phyloP scores from a whole-genome alignment of 2,113 vertebrate genomes.

The Lucifuga dentata region DNA sequence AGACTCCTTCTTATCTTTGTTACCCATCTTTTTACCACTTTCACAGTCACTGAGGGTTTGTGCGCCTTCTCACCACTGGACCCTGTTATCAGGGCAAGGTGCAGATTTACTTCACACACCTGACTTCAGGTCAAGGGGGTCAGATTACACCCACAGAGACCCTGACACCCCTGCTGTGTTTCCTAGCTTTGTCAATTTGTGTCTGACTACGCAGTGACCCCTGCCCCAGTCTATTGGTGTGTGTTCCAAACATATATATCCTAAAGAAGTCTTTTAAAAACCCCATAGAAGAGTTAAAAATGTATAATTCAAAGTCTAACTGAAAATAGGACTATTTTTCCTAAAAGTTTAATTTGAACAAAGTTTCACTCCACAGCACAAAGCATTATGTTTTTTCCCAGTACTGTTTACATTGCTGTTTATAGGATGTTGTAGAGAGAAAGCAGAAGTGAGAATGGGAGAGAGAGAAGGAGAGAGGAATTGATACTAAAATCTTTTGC shows the following conservation, averaged over 20 bases:
- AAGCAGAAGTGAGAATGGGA: constrained; percentile 79
- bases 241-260: too few relatives aligned
- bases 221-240: background rate
- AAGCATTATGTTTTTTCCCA: constrained; percentile 39
- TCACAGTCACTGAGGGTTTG: background rate
- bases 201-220: constrained; percentile 8
- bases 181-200: constrained; percentile 6
- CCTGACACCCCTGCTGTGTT: background rate
- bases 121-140: constrained; percentile 22
- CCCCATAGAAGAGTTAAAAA: background rate
- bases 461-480: constrained; percentile 77
- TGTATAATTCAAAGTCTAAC: background rate
- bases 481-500: constrained; percentile 73
- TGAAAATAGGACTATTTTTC: constrained; percentile 2
- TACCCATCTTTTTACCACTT: constrained; percentile 3
- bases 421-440: constrained; percentile 68
- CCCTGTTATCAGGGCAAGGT: background rate
- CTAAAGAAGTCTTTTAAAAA: too few relatives aligned
- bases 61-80: constrained; percentile 4
- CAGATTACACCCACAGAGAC: constrained; percentile 27
- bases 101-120: constrained; percentile 15
- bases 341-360: constrained; percentile 12
- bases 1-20: background rate
- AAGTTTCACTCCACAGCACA: constrained; percentile 18
- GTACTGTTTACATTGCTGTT: constrained; percentile 60